A percentile compares a stretch with the other conserved stretches of the same genome.
Evolutionary conservation across 2,113 vertebrate species (phyloP).

Genomic region (Dascyllus trimaculatus): DNA sequence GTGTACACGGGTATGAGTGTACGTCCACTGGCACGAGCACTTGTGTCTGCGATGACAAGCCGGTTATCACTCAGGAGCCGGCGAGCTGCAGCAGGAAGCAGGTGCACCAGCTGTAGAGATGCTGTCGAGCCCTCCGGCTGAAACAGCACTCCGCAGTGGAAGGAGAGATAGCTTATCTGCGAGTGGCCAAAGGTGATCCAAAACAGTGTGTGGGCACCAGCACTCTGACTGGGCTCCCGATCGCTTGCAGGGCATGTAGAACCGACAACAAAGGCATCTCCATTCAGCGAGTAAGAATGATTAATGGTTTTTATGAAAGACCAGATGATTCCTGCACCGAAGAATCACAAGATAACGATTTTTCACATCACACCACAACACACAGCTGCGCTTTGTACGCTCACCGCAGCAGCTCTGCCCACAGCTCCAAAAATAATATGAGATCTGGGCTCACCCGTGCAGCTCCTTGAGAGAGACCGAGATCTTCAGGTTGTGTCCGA

Average conservation of each 20-base stretch:
- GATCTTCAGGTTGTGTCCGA: slow-evolving; percentile 93
- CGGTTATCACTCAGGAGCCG: slow-evolving; percentile 54
- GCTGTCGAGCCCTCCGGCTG: slow-evolving; percentile 57
- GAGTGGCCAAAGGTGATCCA: slow-evolving; percentile 44
- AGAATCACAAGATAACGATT: not conserved
- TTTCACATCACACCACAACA: not conserved
- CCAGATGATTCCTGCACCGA: too few species aligned
- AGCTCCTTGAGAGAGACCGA: slow-evolving; percentile 96
- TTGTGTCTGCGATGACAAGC: slow-evolving; percentile 50
- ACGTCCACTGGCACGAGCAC: slow-evolving; percentile 6
- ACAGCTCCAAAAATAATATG: not conserved
- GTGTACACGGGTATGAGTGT: not conserved
- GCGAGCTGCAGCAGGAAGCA: slow-evolving; percentile 53
- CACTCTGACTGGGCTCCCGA: not conserved
- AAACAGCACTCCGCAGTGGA: slow-evolving; percentile 31
- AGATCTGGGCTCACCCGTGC: slow-evolving; percentile 89
- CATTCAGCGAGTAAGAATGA: not conserved
- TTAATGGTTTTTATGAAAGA: not conserved
- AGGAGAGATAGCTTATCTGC: slow-evolving; percentile 50
- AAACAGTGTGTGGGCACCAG: slow-evolving; percentile 29
- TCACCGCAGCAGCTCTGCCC: not conserved
- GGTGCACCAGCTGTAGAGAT: slow-evolving; percentile 37
- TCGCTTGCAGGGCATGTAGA: slow-evolving; percentile 8
- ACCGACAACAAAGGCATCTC: slow-evolving; percentile 8
- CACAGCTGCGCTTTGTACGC: not conserved